A percentile compares a stretch with the other conserved stretches of the same genome.
phyloP scores from a whole-genome alignment of 2,888 invertebrate genomes.

The Chymomyza procnemis region DNA sequence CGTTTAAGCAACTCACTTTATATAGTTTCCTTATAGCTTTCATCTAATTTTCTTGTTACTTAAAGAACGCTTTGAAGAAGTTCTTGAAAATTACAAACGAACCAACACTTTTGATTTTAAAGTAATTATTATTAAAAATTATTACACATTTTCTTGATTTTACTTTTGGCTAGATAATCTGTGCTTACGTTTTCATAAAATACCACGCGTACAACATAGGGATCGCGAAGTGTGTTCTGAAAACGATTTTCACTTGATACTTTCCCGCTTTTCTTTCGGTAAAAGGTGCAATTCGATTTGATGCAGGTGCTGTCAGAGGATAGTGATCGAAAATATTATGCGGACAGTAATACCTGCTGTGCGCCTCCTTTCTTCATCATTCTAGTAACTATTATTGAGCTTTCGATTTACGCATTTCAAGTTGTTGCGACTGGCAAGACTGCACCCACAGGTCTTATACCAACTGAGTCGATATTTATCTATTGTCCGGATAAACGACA shows the following conservation, averaged over 20 bases:
- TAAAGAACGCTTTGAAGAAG: too few species aligned
- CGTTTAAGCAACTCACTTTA: too few species aligned
- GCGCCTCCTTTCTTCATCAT: slow-evolving; percentile 97
- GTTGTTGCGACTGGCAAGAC: slow-evolving; percentile 87
- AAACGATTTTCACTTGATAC: slow-evolving; percentile 93
- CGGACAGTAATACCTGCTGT: slow-evolving; percentile 96
- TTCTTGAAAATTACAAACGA: too few species aligned
- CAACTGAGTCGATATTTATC: slow-evolving; percentile 94
- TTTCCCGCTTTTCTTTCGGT: slow-evolving; percentile 90
- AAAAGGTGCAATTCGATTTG: slow-evolving; percentile 96
- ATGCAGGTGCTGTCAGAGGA: slow-evolving; percentile 89
- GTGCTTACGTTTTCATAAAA: too few species aligned
- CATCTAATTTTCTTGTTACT: too few species aligned
- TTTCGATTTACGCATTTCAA: slow-evolving; percentile 95
- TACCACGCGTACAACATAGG: slow-evolving; percentile 95
- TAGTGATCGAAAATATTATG: slow-evolving; percentile 94
- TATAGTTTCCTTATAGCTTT: too few species aligned
- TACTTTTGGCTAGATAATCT: too few species aligned
- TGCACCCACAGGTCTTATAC: slow-evolving; percentile 93
- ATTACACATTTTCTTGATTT: too few species aligned
- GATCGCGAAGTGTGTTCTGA: slow-evolving; percentile 96
- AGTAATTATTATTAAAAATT: too few species aligned
- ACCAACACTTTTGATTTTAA: too few species aligned
- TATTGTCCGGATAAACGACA: slow-evolving; percentile 94
- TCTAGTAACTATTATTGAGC: slow-evolving; percentile 94